Evolutionary conservation across 2,113 vertebrate genomes (phyloP), one percentile per base, ranked within the genome.

Genomic region (Pluvialis apricaria): DNA sequence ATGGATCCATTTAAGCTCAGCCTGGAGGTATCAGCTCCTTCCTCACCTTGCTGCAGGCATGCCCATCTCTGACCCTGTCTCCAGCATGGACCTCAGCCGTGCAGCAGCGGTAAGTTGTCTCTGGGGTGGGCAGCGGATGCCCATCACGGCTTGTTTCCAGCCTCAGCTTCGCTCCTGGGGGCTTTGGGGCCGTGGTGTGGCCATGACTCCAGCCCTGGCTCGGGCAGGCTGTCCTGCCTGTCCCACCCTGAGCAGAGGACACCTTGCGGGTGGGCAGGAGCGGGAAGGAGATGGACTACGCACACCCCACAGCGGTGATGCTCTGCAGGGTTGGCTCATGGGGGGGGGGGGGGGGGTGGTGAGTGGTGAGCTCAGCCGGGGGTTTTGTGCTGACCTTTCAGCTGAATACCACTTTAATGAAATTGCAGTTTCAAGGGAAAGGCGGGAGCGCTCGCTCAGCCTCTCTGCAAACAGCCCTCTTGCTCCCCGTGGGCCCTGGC

Each of bases 11-110:
- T 68, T 82, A 66, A 82, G 52, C 60, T 38, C 69, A 28, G 36
- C 11, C 2, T 16, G 32, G 52, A 12, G 86, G 11, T 8, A 3
- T 13, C 29, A 36, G 20, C 42, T 16, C 4, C 8, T 16, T 44
- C 31, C 26, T 72, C 11, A 1, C 28, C 18, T 22, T 0, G 1
- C 9, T 17, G 21, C 0, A 2, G 44, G 3, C 2, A 2, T 21
- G 29, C 15, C 2, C 2, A 4, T 1, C 31, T 40, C 25, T 5
- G 4, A 10, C 19, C 7, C 47, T 62, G 29, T 15, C 16, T 31
- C 14, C 5, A 5, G 36, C 3, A 7, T 2, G 22, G 32, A 44
- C 7, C 28, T 5, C 8, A 34, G 42, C 17, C 2, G 3, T 26
- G 14, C 12, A 13, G 21, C 13, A 45, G 42, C 15, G 58, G 66